Conservation (phyloP, 2,797 vertebrate genomes). For the Craterocephalus amniculus region DNA sequence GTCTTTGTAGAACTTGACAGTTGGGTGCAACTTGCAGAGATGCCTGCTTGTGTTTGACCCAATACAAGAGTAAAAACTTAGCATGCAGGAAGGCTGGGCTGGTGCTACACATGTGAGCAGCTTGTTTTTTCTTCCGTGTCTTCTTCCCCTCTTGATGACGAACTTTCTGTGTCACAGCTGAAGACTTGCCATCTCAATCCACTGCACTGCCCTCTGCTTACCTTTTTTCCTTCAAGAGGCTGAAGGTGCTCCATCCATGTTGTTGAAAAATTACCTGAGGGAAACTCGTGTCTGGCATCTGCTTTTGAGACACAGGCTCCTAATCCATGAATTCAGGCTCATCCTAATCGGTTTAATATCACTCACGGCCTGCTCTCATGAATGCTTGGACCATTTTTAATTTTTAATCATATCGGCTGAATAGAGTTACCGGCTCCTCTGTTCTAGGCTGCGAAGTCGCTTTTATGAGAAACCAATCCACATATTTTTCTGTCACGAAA, state of each 20-base stretch:
- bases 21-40: not conserved
- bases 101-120: not conserved
- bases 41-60: not conserved
- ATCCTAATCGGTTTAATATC: slow-evolving; percentile 56
- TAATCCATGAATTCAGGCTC: slow-evolving; percentile 23
- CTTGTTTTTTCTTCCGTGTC: not conserved
- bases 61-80: not conserved
- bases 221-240: slow-evolving; percentile 10
- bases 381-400: slow-evolving; percentile 51
- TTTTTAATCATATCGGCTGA: slow-evolving; percentile 62
- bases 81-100: not conserved
- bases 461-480: slow-evolving; percentile 33
- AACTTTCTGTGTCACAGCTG: slow-evolving; percentile 43
- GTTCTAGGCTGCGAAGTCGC: slow-evolving; percentile 30
- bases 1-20: slow-evolving; percentile 1
- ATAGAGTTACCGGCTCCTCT: slow-evolving; percentile 40
- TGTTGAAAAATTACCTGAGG: slow-evolving; percentile 9
- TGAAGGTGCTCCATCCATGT: slow-evolving; percentile 10
- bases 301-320: slow-evolving; percentile 33
- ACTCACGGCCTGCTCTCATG: slow-evolving; percentile 32
- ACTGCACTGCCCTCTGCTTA: slow-evolving; percentile 11
- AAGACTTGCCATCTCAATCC: slow-evolving; percentile 9
- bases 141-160: slow-evolving; percentile 7
- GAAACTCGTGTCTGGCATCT: slow-evolving; percentile 2
- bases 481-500: slow-evolving; percentile 12